These are phyloP conservation scores for Ctenochaetus hawaiiensis DNA, from an alignment of 2,797 vertebrate genomes.

Conservation along the genomic window DNA sequence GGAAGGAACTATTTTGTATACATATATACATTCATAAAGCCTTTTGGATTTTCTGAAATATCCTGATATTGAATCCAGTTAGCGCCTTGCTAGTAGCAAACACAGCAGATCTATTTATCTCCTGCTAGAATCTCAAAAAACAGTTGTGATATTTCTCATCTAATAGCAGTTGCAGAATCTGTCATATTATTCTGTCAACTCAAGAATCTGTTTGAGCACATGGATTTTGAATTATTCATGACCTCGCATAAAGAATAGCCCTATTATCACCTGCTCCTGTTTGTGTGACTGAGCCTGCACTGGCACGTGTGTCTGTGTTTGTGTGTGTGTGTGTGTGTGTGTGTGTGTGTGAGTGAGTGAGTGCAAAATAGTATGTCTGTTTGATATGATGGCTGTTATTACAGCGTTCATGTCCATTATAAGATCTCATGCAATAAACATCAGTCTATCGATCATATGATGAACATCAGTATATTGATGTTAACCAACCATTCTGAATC, in stretches of 20 bases:
- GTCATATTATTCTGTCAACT: constrained; percentile 80
- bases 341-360: constrained; percentile 18
- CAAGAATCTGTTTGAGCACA: constrained; percentile 77
- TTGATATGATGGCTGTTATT: constrained; percentile 69
- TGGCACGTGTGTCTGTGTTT: constrained; percentile 6
- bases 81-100: constrained; percentile 28
- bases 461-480: constrained; percentile 56
- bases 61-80: constrained; percentile 23
- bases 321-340: constrained; percentile 14
- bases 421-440: constrained; percentile 64
- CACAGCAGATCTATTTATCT: constrained; percentile 44
- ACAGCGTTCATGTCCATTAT: constrained; percentile 46
- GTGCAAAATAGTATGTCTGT: constrained; percentile 33
- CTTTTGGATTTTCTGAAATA: constrained; percentile 33
- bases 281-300: constrained; percentile 52
- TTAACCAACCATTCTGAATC: constrained; percentile 53
- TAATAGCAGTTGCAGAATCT: constrained; percentile 66
- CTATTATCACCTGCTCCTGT: constrained; percentile 80
- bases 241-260: constrained; percentile 75
- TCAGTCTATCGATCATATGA: constrained; percentile 54
- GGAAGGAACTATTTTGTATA: not conserved
- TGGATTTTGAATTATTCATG: constrained; percentile 84
- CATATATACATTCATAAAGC: constrained; percentile 25
- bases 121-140: constrained; percentile 62
- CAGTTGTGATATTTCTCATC: constrained; percentile 72